Evolutionary conservation across 2,113 vertebrate species (phyloP), one percentile per base, ranked within the genome.

Genomic region (Cheilinus undulatus): DNA sequence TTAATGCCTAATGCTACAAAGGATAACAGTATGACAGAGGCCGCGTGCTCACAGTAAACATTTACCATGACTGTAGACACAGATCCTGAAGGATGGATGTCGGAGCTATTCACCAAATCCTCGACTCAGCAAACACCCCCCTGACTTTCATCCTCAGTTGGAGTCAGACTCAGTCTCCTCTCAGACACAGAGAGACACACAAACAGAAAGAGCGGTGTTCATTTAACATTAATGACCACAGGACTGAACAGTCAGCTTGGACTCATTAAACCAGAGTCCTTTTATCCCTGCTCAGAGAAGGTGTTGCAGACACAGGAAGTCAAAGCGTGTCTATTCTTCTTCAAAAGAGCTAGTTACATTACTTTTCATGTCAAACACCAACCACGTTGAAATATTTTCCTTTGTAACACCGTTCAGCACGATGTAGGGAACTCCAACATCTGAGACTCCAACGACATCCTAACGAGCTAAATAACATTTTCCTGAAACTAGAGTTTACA

Each of bases 21-120:
- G 42, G 51, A 76, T 49, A 73, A 40, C 51, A 43, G 70, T 36
- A 28, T 19, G 60, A 57, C 65, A 42, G 13, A 34, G 45, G 59
- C 38, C 5, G 46, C 30, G 46, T 3, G 67, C 71, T 82, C 80
- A 57, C 58, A 61, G 69, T 65, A 69, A 83, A 80, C 69, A 73
- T 79, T 73, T 30, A 45, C 40, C 30, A 40, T 48, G 52, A 56
- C 36, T 71, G 49, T 13, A 54, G 34, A 24, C 22, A 46, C 24
- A 13, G 72, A 81, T 52, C 68, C 69, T 66, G 34, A 60, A 46
- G 62, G 71, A 73, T 53, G 66, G 56, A 58, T 73, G 54, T 79
- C 40, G 52, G 52, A 78, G 77, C 67, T 48, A 30, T 68, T 78
- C 69, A 43, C 45, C 65, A 64, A 86, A 86, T 84, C 70, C 78